Evolutionary conservation across 1,140 invertebrate genomes (phyloP).

Genomic region (Pseudomyrmex cubaensis): DNA sequence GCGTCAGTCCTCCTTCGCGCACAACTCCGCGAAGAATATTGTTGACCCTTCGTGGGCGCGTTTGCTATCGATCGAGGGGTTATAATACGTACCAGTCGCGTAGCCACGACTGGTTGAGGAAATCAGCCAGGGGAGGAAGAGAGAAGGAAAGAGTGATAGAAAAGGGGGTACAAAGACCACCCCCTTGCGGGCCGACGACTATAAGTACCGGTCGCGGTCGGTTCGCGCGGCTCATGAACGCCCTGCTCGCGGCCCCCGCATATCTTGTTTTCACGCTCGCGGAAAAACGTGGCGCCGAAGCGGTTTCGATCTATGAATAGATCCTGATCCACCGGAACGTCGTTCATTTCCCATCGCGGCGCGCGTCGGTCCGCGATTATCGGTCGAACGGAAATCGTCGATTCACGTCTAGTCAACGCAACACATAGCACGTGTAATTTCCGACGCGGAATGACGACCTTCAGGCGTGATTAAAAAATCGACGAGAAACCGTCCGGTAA

Average conservation of each 20-base stretch:
- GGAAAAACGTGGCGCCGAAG: slow-evolving; percentile 17
- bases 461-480: slow-evolving; percentile 6
- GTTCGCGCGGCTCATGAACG: slow-evolving; percentile 64
- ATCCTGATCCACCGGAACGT: slow-evolving; percentile 41
- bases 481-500: background rate
- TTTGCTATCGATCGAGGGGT: slow-evolving; percentile 70
- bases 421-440: slow-evolving; percentile 38
- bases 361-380: slow-evolving; percentile 39
- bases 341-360: slow-evolving; percentile 56
- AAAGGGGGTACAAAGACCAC: slow-evolving; percentile 67
- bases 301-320: slow-evolving; percentile 73
- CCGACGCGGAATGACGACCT: slow-evolving; percentile 30
- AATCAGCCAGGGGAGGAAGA: slow-evolving; percentile 28
- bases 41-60: slow-evolving; percentile 65
- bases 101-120: slow-evolving; percentile 68
- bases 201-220: slow-evolving; percentile 68
- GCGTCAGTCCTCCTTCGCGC: slow-evolving; percentile 3
- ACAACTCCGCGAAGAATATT: slow-evolving; percentile 45
- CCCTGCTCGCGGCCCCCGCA: slow-evolving; percentile 50
- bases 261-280: slow-evolving; percentile 15
- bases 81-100: slow-evolving; percentile 63
- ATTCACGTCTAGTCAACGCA: background rate
- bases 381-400: slow-evolving; percentile 15
- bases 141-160: slow-evolving; percentile 30
- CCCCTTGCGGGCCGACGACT: slow-evolving; percentile 61